Base-by-base conservation (phyloP, 2,113 vertebrate genomes). In the Verasper variegatus region DNA sequence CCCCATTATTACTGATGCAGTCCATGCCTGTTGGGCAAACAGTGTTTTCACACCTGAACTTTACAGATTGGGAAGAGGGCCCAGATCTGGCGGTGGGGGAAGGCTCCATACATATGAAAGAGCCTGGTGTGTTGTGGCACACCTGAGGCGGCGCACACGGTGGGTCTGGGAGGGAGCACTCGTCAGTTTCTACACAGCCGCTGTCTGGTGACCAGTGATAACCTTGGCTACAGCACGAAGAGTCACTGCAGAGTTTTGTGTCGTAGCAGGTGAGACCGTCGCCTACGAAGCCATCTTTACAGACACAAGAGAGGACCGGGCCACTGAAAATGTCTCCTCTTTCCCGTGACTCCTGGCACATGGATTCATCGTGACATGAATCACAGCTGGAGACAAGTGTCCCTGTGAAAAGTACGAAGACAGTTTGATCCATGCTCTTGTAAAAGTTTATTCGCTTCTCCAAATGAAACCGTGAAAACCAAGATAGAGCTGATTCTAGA, bases 171-270 rank as follows among this genome's bases (percentile, higher is more conserved):
- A n/a, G n/a, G n/a, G n/a, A n/a, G n/a, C n/a, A n/a, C n/a, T n/a
- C n/a, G n/a, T n/a, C n/a, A n/a, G n/a, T n/a, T n/a, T 92, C 91
- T 71, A 86, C 77, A 27, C 91, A 93, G 67, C 90, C 87, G 0
- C 51, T 59, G 18, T 84, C 72, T 23, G 75, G 26, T 49, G 90
- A 85, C 89, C 90, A 92, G 24, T 63, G 61, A 51, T 84, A 90
- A 31, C 90, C 90, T 17, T 23, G 67, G 52, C 17, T 12, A 55
- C 88, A 92, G 65, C 91, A 92, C 3, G 81, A 79, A 3, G 71
- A 74, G 37, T 71, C 61, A 4, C 47, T 31, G 51, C 89, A 92
- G 27, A 37, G 31, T 4, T 83, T 67, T 35, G 12, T 14, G 35
- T 87, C 35, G 55, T 91, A 88, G 60, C 92, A 93, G 45, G 47